Base-by-base conservation (phyloP, 2,113 vertebrate genomes). In the Apodemus sylvaticus region DNA sequence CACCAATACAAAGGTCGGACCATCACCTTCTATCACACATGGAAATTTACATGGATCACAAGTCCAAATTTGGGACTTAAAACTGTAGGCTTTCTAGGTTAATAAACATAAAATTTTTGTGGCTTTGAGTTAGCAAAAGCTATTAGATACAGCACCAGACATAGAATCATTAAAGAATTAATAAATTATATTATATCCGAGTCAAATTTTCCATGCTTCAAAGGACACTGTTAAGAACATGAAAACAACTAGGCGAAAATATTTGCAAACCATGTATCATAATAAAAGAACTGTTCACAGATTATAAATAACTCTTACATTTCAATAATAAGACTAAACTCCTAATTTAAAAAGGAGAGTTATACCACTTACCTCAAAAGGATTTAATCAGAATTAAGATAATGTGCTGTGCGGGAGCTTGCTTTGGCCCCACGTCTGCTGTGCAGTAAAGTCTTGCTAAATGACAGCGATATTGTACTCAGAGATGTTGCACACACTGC, bases 301-400 rank as follows among this genome's bases (percentile, higher is more conserved):
- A 89, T 82, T 87, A 81, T 90, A 90, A 88, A 94, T 86, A 96
- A 86, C 31, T 42, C 31, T 90, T 92, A 81, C 1, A 93, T 88
- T 77, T 93, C 58, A 93, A 39, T 95, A 96, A 89, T 96, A 93
- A 96, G 79, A 78, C 77, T 81, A 55, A 79, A 86, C 60, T 16
- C 42, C 48, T 68, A 94, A 91, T 90, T 29, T 93, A 90, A 90
- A 95, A 94, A 81, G 64, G n/a, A 70, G 70, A 95, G 17, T 95
- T 36, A 68, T 92, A 53, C 51, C n/a, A 93, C 86, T 64, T 66
- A 95, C 13, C 60, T 94, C 60, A 86, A 79, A 89, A 89, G 34
- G 24, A 74, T 70, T 94, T 89, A 91, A 39, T 96, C 58, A 94
- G 68, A 96, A 93, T 82, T 76, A 96, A 82, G 45, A 31, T 93